A percentile compares a stretch with the other conserved stretches of the same genome.
These are phyloP conservation scores for Seriola aureovittata DNA, from an alignment of 2,113 vertebrate species.

Conservation along the genomic window DNA sequence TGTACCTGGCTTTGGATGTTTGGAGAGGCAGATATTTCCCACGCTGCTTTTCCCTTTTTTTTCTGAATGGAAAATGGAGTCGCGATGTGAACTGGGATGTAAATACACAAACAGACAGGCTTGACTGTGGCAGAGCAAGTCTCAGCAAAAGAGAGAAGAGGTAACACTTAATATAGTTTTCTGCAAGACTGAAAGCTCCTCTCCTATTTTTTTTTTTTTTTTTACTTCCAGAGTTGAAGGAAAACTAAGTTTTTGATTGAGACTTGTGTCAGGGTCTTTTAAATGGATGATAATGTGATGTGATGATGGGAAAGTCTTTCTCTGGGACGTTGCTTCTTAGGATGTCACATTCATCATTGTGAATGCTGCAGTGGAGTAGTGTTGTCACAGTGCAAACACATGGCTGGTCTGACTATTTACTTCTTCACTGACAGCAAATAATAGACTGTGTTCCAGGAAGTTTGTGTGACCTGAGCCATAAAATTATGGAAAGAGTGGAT, in stretches of 20 bases:
- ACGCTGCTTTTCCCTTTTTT: constrained; percentile 46
- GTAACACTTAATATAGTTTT: constrained; percentile 21
- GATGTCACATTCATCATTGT: constrained; percentile 36
- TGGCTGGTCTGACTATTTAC: constrained; percentile 38
- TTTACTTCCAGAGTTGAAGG: constrained; percentile 2
- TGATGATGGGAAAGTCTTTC: constrained; percentile 21
- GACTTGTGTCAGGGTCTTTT: constrained; percentile 12
- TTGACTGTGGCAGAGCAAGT: constrained; percentile 32
- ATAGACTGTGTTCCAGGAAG: constrained; percentile 37
- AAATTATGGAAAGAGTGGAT: constrained; percentile 27
- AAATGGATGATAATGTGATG: constrained; percentile 24
- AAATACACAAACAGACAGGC: constrained; percentile 22
- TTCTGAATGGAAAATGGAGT: constrained; percentile 33
- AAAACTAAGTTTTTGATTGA: not conserved
- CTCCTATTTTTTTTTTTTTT: constrained; percentile 26
- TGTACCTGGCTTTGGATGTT: constrained; percentile 47
- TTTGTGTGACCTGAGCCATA: constrained; percentile 9
- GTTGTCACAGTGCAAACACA: constrained; percentile 48
- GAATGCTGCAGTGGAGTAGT: constrained; percentile 30
- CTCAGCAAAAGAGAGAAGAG: constrained; percentile 33
- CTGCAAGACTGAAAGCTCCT: constrained; percentile 8
- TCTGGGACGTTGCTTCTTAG: constrained; percentile 11
- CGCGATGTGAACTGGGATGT: not conserved
- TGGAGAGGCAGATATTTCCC: constrained; percentile 55
- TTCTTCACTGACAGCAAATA: constrained; percentile 40